Base-by-base conservation (phyloP, 2,797 vertebrate genomes). In the Eidolon dupreanum region DNA sequence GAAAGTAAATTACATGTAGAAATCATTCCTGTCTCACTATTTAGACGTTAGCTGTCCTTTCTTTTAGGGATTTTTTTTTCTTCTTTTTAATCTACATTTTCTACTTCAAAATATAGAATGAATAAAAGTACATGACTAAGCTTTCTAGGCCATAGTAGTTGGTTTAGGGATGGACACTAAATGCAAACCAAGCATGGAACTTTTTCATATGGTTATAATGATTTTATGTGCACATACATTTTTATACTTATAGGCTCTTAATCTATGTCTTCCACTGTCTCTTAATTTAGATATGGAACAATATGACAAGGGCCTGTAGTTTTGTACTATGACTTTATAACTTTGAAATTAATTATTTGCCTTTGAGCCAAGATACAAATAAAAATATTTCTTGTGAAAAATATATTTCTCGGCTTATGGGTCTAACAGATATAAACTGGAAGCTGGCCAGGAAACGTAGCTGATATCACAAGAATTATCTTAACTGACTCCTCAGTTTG, bases 211-310 rank as follows among this genome's bases (percentile, higher is more conserved):
- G 13, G 43, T 36, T 75, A 41, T 61, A 93, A 68, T 55, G 11
- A 84, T 75, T 91, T 82, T 7, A n/a, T 55, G 3, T 6, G 8
- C 28, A 49, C n/a, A 59, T 81, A 17, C 13, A 63, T 75, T 68
- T 90, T 82, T 75, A 57, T 82, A 41, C 13, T 53, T 38, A 3
- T 55, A 38, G 22, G 8, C 26, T 71, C 49, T 86, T 86, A 86
- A 66, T 57, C 33, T 53, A 26, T 68, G 31, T 46, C n/a, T 75
- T 84, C 33, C 1, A 7, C 33, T 26, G 8, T 38, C 51, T 70
- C 24, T 91, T 87, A 63, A 88, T 91, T 61, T 75, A 33, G 51
- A 85, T 73, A 95, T 71, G 16, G 31, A 77, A 53, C 88, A 20
- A 57, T 10, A 36, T 63, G 49, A 43, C 59, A 74, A 28, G 55